Evolutionary conservation across 2,797 vertebrate species (phyloP), one percentile per base, ranked within the genome.

Genomic region (Acanthurus lineatus): DNA sequence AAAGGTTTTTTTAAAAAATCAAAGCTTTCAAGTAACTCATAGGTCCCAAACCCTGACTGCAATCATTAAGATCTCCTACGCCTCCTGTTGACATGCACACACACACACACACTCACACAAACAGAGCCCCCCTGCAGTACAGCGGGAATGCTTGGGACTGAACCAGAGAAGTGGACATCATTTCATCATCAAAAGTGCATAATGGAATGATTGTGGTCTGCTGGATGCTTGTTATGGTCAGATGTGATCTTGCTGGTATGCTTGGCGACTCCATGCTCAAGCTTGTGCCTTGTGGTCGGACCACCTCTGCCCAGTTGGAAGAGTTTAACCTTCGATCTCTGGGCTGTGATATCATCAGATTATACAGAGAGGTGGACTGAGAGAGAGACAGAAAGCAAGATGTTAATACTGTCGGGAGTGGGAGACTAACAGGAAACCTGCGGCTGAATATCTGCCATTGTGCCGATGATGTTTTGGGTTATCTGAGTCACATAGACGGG

Each of bases 401-500:
- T 51, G 54, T 8, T 48, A n/a, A 32, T 22, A 12, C 35, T 5
- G 20, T 77, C 52, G 58, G 62, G 80, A 28, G 22, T 64, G 12
- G 12, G 32, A 59, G 15, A 61, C 84, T 40, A 86, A 85, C 83
- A 84, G 81, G 79, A 86, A 88, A 75, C 22, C 32, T 73, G 54
- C 38, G 17, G 73, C 80, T 84, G 77, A 79, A 84, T 63, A 82
- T 57, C 38, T 69, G 19, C 69, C 78, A 72, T 62, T 89, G 87
- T 89, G 38, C 54, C 42, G 48, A 15, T 42, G 66, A 25, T 44
- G 70, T 76, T 77, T 58, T 67, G 69, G 77, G 25, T 79, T 66
- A 42, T 84, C 78, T 84, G 87, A 88, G 80, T 93, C 83, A 83
- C 77, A 42, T 44, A 47, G 42, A 49, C 56, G 12, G n/a, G 65